These are phyloP conservation scores for Macroglossus sobrinus DNA, from an alignment of 2,113 vertebrate genomes.

Conservation along the genomic window DNA sequence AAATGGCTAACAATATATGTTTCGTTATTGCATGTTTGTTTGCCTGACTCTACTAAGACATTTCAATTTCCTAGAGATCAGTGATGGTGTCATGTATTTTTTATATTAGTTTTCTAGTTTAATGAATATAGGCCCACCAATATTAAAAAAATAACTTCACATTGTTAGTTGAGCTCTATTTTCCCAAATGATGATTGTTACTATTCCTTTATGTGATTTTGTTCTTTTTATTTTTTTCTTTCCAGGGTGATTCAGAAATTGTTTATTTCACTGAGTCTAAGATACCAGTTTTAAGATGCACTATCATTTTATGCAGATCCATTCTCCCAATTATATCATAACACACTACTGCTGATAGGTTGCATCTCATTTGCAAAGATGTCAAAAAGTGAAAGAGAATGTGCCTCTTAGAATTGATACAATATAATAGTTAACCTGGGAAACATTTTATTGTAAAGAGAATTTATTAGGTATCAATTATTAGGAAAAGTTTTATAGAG, in stretches of 20 bases:
- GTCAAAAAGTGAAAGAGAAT: neutral
- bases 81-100: neutral
- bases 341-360: neutral
- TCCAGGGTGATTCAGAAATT: neutral
- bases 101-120: neutral
- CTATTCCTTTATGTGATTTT: neutral
- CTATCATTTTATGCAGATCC: neutral
- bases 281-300: neutral
- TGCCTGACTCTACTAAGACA: neutral
- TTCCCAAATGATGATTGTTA: neutral
- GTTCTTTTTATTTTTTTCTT: conserved; percentile 14
- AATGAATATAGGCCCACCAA: neutral
- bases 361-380: neutral
- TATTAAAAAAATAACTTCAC: neutral
- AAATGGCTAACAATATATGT: neutral
- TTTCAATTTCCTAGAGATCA: neutral
- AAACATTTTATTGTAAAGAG: neutral
- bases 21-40: neutral
- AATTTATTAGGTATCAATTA: neutral
- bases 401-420: neutral
- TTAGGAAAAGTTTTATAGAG: neutral
- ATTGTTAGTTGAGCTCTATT: neutral
- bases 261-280: neutral
- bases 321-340: neutral
- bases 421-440: neutral